Evolutionary conservation across 1,140 invertebrate species (phyloP).

Genomic region (Tetragnatha versicolor): DNA sequence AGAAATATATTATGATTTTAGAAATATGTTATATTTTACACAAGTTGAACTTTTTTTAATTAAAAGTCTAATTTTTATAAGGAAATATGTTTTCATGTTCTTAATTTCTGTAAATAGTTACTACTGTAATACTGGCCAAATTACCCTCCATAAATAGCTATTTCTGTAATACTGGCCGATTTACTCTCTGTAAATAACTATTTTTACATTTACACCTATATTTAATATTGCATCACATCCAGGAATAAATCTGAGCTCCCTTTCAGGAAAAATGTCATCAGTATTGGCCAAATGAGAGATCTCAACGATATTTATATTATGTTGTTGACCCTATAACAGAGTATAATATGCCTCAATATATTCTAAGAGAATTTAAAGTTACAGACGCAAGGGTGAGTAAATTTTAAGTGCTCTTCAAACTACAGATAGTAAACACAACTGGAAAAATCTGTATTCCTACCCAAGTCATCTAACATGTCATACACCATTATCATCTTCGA

Average conservation of each 20-base stretch:
- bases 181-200: neutral
- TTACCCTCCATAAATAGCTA: neutral
- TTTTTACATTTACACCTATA: neutral
- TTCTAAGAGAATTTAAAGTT: constrained; percentile 97
- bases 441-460: neutral
- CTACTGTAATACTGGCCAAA: no score
- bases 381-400: constrained; percentile 67
- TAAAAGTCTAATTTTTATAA: neutral
- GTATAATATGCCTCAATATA: constrained; percentile 99
- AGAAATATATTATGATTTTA: neutral
- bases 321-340: constrained; percentile 99
- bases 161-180: neutral
- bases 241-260: no score
- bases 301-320: constrained; percentile 90
- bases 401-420: neutral
- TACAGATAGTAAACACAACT: neutral
- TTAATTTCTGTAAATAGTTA: no score
- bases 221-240: no score
- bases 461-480: no score
- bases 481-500: no score
- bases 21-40: neutral
- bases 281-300: constrained; percentile 98
- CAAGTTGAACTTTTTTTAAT: neutral
- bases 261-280: constrained; percentile 95
- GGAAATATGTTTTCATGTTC: neutral